Conservation (phyloP, 1,140 invertebrate species). For the Charaxes varanes region DNA sequence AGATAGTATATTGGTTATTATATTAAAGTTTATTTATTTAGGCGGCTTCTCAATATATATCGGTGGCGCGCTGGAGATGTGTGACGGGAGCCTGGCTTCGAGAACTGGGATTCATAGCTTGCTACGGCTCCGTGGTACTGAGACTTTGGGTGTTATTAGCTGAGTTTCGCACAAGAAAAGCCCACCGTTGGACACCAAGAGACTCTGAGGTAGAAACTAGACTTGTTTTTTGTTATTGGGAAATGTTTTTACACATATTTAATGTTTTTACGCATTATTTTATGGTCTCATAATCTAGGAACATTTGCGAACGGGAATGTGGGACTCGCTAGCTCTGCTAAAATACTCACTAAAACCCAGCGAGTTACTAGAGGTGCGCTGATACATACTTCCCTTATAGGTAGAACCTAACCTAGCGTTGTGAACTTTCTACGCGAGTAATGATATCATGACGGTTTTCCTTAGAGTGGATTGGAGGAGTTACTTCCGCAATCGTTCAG, state of each 20-base stretch:
- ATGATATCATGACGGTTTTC: too few species aligned
- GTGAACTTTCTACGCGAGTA: too few species aligned
- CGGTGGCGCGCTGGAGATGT: constrained; percentile 83
- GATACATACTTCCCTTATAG: too few species aligned
- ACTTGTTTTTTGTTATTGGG: background rate
- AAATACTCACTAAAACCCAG: too few species aligned
- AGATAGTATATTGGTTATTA: too few species aligned
- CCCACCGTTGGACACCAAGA: constrained; percentile 75
- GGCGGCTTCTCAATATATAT: constrained; percentile 89
- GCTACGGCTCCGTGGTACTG: constrained; percentile 92
- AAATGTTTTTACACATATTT: background rate
- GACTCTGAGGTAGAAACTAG: constrained; percentile 58
- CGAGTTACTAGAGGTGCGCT: too few species aligned
- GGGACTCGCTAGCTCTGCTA: too few species aligned
- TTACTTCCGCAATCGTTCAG: too few species aligned
- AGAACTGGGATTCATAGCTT: constrained; percentile 92
- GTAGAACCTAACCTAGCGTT: too few species aligned
- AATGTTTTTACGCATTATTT: background rate
- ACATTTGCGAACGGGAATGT: too few species aligned
- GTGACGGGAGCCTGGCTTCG: constrained; percentile 90
- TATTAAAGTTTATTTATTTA: constrained; percentile 51
- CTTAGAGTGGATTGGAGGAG: too few species aligned
- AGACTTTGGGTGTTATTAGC: constrained; percentile 91
- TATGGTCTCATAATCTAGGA: too few species aligned
- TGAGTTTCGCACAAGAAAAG: constrained; percentile 88